Percentiles rank a stretch among this genome's conserved stretches.
These are phyloP conservation scores for Caenorhabditis briggsae DNA, from an alignment of 1,140 invertebrate species.

Conservation along the genomic window DNA sequence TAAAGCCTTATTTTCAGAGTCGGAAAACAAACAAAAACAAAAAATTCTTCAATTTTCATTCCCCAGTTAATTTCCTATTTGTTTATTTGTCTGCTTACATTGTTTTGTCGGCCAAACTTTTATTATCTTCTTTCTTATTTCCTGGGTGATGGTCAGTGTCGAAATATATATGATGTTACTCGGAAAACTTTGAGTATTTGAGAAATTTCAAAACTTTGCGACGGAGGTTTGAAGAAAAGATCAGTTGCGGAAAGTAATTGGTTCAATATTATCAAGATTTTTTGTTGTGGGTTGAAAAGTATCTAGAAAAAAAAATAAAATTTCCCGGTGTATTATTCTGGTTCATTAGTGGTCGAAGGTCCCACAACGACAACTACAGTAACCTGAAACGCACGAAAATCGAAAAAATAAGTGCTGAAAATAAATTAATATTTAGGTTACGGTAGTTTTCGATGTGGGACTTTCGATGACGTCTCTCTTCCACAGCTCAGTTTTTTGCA, in stretches of 20 bases:
- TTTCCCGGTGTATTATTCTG: too few relatives aligned
- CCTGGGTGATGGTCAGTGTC: not conserved
- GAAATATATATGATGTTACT: not conserved
- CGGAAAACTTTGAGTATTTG: not conserved
- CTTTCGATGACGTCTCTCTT: too few relatives aligned
- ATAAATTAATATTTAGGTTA: too few relatives aligned
- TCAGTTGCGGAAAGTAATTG: conserved; percentile 8
- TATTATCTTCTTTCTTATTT: not conserved
- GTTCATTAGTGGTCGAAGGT: too few relatives aligned
- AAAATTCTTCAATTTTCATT: not conserved
- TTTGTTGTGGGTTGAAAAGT: too few relatives aligned
- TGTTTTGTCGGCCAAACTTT: conserved; percentile 14
- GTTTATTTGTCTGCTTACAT: not conserved
- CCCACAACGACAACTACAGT: too few relatives aligned
- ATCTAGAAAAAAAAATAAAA: too few relatives aligned
- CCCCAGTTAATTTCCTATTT: not conserved
- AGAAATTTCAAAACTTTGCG: not conserved
- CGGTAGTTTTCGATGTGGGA: too few relatives aligned
- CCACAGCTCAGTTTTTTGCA: too few relatives aligned
- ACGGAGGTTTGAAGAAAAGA: conserved; percentile 4
- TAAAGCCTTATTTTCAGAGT: not conserved
- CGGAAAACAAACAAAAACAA: not conserved
- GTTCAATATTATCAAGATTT: not conserved
- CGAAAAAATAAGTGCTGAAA: too few relatives aligned
- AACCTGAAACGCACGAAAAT: too few relatives aligned